Conservation (phyloP, 1,140 invertebrate genomes). For the Drosophila pallidifrons region DNA sequence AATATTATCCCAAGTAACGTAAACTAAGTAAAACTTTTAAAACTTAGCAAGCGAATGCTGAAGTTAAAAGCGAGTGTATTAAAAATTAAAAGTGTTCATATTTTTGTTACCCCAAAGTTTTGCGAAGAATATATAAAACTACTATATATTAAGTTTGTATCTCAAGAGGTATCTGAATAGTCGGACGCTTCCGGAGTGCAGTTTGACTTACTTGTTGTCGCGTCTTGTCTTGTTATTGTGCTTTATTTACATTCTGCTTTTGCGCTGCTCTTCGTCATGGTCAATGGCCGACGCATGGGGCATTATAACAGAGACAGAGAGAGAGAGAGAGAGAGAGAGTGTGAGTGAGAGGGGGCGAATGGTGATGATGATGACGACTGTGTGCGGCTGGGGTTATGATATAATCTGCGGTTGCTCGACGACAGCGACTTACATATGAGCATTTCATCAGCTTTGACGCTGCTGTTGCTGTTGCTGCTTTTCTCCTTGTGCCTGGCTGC, state of each 20-base stretch:
- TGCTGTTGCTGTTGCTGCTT: constrained; percentile 14
- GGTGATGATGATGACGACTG: constrained; percentile 33
- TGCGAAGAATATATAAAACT: too few relatives aligned
- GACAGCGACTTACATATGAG: constrained; percentile 51
- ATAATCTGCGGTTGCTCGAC: constrained; percentile 70
- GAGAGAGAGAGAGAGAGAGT: background rate
- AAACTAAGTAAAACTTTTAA: too few relatives aligned
- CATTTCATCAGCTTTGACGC: constrained; percentile 50
- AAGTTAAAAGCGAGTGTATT: too few relatives aligned
- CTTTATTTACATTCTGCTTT: constrained; percentile 79
- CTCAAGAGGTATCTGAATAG: constrained; percentile 17
- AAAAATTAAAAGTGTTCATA: too few relatives aligned
- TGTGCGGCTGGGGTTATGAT: constrained; percentile 62
- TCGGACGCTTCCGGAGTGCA: constrained; percentile 23
- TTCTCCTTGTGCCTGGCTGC: constrained; percentile 27
- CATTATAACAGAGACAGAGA: constrained; percentile 41
- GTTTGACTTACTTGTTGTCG: constrained; percentile 35
- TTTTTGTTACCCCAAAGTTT: too few relatives aligned
- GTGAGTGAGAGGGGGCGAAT: constrained; percentile 32
- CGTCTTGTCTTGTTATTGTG: constrained; percentile 60
- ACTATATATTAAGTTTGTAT: too few relatives aligned
- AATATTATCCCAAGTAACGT: too few relatives aligned
- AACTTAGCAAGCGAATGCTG: too few relatives aligned
- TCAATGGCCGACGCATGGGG: constrained; percentile 73
- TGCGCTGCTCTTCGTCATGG: constrained; percentile 71